Evolutionary conservation across 2,888 invertebrate genomes (phyloP), one percentile per base, ranked within the genome.

Genomic region (Euclidia mi): DNA sequence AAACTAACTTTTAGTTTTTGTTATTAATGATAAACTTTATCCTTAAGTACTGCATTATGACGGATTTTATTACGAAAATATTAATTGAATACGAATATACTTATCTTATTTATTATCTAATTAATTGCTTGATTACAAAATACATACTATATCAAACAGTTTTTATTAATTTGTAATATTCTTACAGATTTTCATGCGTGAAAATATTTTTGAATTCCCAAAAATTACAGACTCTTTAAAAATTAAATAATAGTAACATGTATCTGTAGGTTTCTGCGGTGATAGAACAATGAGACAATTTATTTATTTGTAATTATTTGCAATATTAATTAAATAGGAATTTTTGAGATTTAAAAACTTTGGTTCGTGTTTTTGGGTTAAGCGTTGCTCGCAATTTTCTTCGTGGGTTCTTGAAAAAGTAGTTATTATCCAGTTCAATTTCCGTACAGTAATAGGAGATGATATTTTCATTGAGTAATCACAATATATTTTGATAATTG

Each of bases 81-180:
- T 68, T 56, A 59, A 64, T 65, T 61, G 56, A 70, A 65, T 62
- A 56, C 50, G 14, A 34, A 34, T 34, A 34, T 34, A 61, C 47
- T 56, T 69, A 61, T 44, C 34, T 78, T 64, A 48, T 60, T 67
- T 68, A 65, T 61, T 56, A 62, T 60, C 64, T 80, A 79, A 62
- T 65, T 74, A 74, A 73, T 76, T 77, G 77, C 74, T 78, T 72
- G 69, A 70, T 69, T 47, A 75, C 65, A 67, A 71, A 65, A 53
- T 66, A 62, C 42, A 41, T 41, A 56, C 56, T 55, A 60, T 66
- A 56, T 51, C 29, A 70, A 72, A 47, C 53, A 46, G 60, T 61
- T 29, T 40, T 34, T 40, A 28, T 47, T 29, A 31, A 31, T 32
- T 25, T 32, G 9, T 31, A 31, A 18, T 28, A 15, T 37, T n/a